Evolutionary conservation across 2,113 vertebrate genomes (phyloP).

Genomic region (Eulemur macaco): DNA sequence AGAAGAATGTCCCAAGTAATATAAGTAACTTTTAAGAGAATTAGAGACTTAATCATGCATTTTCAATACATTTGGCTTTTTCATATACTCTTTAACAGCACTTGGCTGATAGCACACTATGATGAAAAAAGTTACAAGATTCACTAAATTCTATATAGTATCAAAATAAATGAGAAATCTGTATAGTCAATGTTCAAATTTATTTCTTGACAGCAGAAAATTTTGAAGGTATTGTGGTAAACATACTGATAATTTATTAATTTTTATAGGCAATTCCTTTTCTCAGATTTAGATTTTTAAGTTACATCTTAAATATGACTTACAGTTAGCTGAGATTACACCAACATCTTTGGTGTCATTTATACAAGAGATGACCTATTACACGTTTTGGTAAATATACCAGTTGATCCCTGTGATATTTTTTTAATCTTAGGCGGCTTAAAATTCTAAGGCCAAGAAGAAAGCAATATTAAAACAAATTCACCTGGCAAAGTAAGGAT

Average conservation of each 20-base stretch:
- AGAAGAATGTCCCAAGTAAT: neutral
- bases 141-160: neutral
- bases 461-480: neutral
- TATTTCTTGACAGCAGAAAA: neutral
- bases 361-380: conserved; percentile 11
- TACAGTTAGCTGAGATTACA: neutral
- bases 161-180: neutral
- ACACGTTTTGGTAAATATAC: conserved; percentile 30
- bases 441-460: neutral
- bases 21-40: neutral
- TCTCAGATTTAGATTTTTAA: neutral
- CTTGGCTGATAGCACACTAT: neutral
- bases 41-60: neutral
- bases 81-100: neutral
- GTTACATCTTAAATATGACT: neutral
- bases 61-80: neutral
- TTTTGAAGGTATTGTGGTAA: neutral
- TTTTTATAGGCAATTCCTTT: neutral
- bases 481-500: neutral
- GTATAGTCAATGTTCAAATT: neutral
- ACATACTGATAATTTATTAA: neutral
- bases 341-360: neutral
- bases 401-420: neutral
- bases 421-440: conserved; percentile 15
- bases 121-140: neutral